Conservation (phyloP, 30 jellyfish, hydroid and myxozoan species). For the Sanderia malayensis region DNA sequence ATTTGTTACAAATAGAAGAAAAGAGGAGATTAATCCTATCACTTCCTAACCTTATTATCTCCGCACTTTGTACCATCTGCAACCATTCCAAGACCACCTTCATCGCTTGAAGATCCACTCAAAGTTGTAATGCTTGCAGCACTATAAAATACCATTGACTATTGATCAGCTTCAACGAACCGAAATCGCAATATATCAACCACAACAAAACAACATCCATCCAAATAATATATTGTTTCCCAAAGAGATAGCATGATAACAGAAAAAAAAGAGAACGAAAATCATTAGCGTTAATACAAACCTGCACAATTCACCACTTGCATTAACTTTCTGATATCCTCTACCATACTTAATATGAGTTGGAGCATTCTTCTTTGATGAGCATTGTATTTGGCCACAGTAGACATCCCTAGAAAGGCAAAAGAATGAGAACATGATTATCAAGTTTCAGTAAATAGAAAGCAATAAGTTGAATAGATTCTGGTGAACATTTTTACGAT, state of each 20-base stretch:
- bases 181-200: no score
- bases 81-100: constrained; percentile 69
- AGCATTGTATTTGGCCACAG: constrained; percentile 95
- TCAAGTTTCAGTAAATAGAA: no score
- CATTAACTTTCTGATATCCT: constrained; percentile 23
- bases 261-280: no score
- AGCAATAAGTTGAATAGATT: no score
- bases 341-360: constrained; percentile 64
- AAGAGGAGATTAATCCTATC: no score
- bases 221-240: no score
- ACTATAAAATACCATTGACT: constrained; percentile 25
- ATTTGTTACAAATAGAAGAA: no score
- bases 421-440: not conserved
- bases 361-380: constrained; percentile 47
- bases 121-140: constrained; percentile 58
- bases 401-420: constrained; percentile 41
- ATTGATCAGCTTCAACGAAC: no score
- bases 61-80: constrained; percentile 71
- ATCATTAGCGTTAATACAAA: no score
- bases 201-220: no score
- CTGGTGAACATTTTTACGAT: no score
- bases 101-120: constrained; percentile 9
- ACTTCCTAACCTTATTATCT: constrained; percentile 67
- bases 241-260: no score
- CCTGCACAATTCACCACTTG: constrained; percentile 60